Base-by-base conservation (phyloP, 2,888 invertebrate species). In the Zhengitettix transpicula region DNA sequence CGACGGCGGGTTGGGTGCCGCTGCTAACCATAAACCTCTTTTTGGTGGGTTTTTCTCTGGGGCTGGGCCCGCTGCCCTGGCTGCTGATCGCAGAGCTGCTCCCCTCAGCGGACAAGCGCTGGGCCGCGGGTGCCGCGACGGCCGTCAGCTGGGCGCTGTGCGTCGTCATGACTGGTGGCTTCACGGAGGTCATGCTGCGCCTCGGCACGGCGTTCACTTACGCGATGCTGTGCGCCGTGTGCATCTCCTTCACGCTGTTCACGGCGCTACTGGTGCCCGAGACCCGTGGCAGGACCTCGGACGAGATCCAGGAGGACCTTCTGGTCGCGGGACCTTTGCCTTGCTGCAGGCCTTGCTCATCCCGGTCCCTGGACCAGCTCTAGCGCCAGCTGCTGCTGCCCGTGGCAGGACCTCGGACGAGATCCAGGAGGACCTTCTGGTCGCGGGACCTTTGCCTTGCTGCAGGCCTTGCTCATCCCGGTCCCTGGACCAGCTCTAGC, bases 401-500 rank as follows among this genome's bases (percentile, higher is more conserved):
- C 84, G 83, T 67, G 84, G 84, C 28, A 82, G 81, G 68, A 80
- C 82, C 0, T 72, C 84, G 14, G 81, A 81, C 28, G 82, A 83
- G 67, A 83, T 84, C 64, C 66, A 68, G 51, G 53, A 60, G 10
- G 57, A 58, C 52, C 40, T 55, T 12, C 40, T 40, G 14, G 55
- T 11, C 11, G 47, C 47, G 47, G 47, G 47, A 2, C 47, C 47
- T 1, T 12, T 47, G 47, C n/a, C 47, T 3, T 47, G 47, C 47
- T 47, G 47, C 47, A 47, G n/a, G 8, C 12, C 12, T 12, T 47
- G 47, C n/a, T 47, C 47, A 12, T 47, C 47, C 9, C 14, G 47
- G 47, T 47, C 47, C 1, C 47, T 47, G 5, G 47, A 47, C 47
- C 47, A 28, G 47, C 47, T 12, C 47, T n/a, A n/a, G 47, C 5